Percentiles rank a stretch among this genome's conserved stretches.
Conservation (phyloP, 2,113 vertebrate species). For the Xenopus borealis region DNA sequence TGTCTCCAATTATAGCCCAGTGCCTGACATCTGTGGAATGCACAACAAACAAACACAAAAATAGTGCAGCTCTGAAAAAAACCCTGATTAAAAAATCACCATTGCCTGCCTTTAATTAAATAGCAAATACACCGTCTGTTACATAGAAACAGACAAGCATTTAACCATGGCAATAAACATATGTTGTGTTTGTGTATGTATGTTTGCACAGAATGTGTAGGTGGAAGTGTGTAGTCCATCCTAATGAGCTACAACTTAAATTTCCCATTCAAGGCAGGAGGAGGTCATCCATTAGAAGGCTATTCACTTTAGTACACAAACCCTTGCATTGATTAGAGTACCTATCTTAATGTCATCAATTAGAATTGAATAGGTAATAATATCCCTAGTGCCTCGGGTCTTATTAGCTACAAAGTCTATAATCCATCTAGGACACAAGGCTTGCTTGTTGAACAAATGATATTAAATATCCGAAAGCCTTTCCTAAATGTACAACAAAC, state of each 20-base stretch:
- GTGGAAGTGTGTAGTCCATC: constrained; percentile 7
- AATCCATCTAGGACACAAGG: background rate
- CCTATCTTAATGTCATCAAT: constrained; percentile 37
- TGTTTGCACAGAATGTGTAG: background rate
- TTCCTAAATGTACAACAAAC: background rate
- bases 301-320: constrained; percentile 32
- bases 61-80: too few species aligned
- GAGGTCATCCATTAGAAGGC: constrained; percentile 8
- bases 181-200: too few species aligned
- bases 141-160: too few species aligned
- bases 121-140: too few species aligned
- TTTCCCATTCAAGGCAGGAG: background rate
- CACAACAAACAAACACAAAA: too few species aligned
- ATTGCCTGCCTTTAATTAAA: too few species aligned
- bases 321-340: constrained; percentile 21
- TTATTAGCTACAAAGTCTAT: constrained; percentile 14
- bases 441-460: constrained; percentile 20
- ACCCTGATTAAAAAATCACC: too few species aligned
- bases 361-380: constrained; percentile 44
- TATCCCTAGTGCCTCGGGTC: constrained; percentile 24
- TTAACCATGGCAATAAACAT: too few species aligned
- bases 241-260: background rate
- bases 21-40: too few species aligned
- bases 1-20: too few species aligned
- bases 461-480: background rate